Conservation (phyloP, 2,797 vertebrate genomes). For the Tympanoctomys barrerae region DNA sequence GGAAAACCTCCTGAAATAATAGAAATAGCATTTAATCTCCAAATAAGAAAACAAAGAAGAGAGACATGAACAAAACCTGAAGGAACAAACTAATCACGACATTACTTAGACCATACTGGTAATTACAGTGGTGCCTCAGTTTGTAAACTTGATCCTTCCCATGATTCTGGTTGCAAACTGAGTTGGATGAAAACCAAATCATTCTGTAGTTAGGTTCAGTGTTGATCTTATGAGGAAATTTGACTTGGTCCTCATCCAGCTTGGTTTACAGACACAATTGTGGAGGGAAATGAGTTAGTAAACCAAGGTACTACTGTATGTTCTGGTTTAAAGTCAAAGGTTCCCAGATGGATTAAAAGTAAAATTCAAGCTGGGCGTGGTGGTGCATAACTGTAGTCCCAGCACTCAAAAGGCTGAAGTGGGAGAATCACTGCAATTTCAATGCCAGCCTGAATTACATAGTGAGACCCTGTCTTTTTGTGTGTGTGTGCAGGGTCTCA, state of each 20-base stretch:
- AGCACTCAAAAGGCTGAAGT: neutral
- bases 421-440: neutral
- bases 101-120: neutral
- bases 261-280: neutral
- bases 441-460: neutral
- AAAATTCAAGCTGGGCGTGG: neutral
- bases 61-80: neutral
- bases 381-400: neutral
- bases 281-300: neutral
- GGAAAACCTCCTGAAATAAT: neutral
- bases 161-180: neutral
- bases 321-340: constrained; percentile 35
- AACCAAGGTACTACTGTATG: neutral
- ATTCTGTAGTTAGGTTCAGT: neutral
- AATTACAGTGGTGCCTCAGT: neutral
- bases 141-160: neutral
- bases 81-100: neutral
- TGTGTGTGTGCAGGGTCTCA: too few species aligned
- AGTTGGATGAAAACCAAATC: neutral
- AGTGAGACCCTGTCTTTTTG: too few species aligned
- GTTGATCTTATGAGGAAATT: neutral
- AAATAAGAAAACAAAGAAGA: neutral
- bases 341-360: neutral
- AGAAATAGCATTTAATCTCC: constrained; percentile 34
- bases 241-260: neutral